Conservation (phyloP, 2,797 vertebrate genomes). For the Gymnoscopelus microlampas region DNA sequence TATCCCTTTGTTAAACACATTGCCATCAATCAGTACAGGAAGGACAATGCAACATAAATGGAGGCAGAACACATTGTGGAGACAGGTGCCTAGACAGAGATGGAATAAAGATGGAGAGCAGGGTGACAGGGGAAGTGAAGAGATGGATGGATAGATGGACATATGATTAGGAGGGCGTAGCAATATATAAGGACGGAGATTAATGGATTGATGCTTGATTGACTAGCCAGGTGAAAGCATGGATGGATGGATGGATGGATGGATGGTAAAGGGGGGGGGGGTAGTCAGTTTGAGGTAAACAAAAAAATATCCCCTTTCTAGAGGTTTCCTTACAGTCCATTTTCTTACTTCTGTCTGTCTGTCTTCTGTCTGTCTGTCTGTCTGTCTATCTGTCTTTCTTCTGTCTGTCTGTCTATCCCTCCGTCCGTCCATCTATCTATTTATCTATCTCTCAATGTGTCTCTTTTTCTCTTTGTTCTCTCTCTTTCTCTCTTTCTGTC, state of each 20-base stretch:
- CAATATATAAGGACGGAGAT: conserved; percentile 68
- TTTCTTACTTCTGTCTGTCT: conserved; percentile 23
- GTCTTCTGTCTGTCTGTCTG: neutral
- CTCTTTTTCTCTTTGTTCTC: conserved; percentile 20
- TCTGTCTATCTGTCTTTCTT: neutral
- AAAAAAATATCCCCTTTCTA: neutral
- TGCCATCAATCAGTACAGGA: neutral
- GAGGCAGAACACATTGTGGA: conserved; percentile 46
- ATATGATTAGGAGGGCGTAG: conserved; percentile 65
- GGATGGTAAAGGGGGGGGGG: conserved; percentile 59
- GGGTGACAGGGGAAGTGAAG: conserved; percentile 64
- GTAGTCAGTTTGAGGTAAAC: too few relatives aligned
- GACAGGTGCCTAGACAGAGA: conserved; percentile 42
- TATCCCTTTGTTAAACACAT: too few relatives aligned
- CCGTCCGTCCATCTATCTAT: neutral
- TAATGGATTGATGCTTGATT: conserved; percentile 61
- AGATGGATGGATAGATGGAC: conserved; percentile 68
- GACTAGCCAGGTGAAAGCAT: conserved; percentile 39
- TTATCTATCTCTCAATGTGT: conserved; percentile 5
- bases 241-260: conserved; percentile 62
- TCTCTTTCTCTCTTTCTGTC: conserved; percentile 35
- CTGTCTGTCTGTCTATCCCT: neutral
- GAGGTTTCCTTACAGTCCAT: too few relatives aligned
- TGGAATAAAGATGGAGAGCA: conserved; percentile 47
- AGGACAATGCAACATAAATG: conserved; percentile 48